Evolutionary conservation across 2,797 vertebrate species (phyloP), one percentile per base, ranked within the genome.

Genomic region (Bradypodion ventrale): DNA sequence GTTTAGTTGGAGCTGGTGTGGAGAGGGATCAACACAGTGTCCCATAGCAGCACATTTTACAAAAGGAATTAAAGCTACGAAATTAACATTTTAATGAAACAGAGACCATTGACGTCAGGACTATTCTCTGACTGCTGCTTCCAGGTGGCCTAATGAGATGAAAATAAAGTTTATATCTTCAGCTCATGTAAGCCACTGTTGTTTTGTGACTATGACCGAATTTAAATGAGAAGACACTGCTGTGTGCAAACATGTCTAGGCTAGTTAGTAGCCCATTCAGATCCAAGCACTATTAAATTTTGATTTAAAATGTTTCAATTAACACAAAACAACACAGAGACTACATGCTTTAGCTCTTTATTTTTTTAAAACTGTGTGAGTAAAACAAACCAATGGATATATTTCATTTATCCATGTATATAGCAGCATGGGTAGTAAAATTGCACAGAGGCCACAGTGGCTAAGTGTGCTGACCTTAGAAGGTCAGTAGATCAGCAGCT

Each of bases 61-160:
- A 95, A 95, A 95, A 85, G 90, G 94, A 95, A 95, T 95, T 95
- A 95, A 94, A 95, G 86, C 92, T 92, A 94, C 91, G 92, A 95
- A 97, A 96, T 96, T 95, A 96, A 92, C 94, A 95, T 96, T 96
- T 96, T 96, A 96, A 96, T 96, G 96, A 95, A 95, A 94, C 87
- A 95, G 94, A 94, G 93, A 91, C 94, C 90, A 93, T 35, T 96
- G 94, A 96, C 87, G 89, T 95, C 94, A 95, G 92, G 90, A 93
- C 91, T 92, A 90, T 91, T 94, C 93, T 88, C 87, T 96, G 93
- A 95, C 90, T 95, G 92, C 89, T 89, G 94, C 90, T 94, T 96
- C 95, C 95, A 96, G 96, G 95, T 95, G 95, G 95, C 93, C 92
- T 95, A 95, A 96, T 94, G 93, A 96, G 94, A 96, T 95, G 95